Conservation (phyloP, 2,888 invertebrate species). For the Sinhomidia bicolor region DNA sequence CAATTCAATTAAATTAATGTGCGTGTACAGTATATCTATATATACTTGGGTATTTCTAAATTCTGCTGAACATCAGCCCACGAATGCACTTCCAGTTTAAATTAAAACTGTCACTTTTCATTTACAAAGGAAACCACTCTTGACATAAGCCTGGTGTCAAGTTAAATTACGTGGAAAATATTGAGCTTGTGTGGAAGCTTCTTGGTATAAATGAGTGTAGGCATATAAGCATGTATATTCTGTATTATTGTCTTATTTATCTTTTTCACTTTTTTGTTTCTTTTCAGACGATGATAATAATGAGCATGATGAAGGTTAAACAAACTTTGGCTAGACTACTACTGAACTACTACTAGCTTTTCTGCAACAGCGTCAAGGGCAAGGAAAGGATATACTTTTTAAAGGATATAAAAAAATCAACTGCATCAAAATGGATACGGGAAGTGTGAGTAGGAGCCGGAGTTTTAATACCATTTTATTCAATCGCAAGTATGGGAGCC, state of each 20-base stretch:
- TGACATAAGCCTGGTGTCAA: background rate
- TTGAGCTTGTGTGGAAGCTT: background rate
- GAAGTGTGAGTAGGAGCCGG: slow-evolving; percentile 66
- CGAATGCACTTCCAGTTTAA: background rate
- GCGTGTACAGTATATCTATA: background rate
- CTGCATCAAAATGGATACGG: slow-evolving; percentile 58
- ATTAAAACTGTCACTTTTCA: slow-evolving; percentile 36
- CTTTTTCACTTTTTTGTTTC: background rate
- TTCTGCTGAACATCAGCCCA: background rate
- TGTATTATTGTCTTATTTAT: background rate
- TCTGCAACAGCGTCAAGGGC: background rate
- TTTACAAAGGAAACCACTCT: background rate
- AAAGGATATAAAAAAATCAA: background rate
- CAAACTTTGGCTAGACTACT: background rate
- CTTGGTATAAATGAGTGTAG: background rate
- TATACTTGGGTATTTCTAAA: background rate
- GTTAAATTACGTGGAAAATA: background rate
- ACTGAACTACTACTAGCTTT: background rate
- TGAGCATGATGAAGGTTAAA: background rate
- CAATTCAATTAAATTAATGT: background rate
- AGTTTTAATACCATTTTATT: slow-evolving; percentile 68
- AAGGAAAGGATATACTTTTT: background rate
- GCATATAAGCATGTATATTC: background rate
- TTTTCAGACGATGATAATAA: slow-evolving; percentile 8
- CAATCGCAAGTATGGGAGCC: slow-evolving; percentile 66